Percentiles rank a stretch among this genome's conserved stretches.
Conservation (phyloP, 1,140 invertebrate species). For the Melipona quadrifasciata region DNA sequence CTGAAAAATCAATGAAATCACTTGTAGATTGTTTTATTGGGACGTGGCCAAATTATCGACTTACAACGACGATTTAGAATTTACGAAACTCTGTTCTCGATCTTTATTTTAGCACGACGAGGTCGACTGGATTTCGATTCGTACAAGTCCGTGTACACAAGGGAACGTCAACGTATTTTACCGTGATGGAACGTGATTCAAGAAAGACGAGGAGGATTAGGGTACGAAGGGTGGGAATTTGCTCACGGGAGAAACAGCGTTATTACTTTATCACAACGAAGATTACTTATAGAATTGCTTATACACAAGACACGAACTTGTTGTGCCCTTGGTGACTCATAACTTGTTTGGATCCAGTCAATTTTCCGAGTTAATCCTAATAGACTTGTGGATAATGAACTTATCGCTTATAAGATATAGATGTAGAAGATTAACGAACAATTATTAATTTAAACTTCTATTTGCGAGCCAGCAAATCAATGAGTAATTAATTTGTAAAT, state of each 20-base stretch:
- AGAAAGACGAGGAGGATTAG: conserved; percentile 45
- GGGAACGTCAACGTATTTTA: conserved; percentile 25
- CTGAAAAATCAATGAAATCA: too few species aligned
- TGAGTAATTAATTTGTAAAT: too few species aligned
- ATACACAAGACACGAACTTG: too few species aligned
- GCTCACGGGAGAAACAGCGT: not conserved
- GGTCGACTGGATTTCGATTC: conserved; percentile 28
- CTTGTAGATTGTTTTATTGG: too few species aligned
- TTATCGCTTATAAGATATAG: not conserved
- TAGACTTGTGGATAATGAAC: too few species aligned
- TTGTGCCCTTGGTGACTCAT: too few species aligned
- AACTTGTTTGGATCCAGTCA: too few species aligned
- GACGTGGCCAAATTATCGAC: not conserved
- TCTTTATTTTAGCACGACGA: not conserved
- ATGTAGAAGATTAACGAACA: too few species aligned
- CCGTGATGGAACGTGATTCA: conserved; percentile 46
- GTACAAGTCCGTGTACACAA: conserved; percentile 40
- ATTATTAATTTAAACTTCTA: too few species aligned
- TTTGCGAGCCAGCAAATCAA: too few species aligned
- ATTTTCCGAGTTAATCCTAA: too few species aligned
- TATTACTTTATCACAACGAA: not conserved
- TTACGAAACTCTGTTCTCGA: not conserved
- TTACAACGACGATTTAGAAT: not conserved
- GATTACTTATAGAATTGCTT: too few species aligned
- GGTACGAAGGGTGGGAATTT: not conserved